Evolutionary conservation across 2,888 invertebrate genomes (phyloP).

Genomic region (Argyresthia albistria): DNA sequence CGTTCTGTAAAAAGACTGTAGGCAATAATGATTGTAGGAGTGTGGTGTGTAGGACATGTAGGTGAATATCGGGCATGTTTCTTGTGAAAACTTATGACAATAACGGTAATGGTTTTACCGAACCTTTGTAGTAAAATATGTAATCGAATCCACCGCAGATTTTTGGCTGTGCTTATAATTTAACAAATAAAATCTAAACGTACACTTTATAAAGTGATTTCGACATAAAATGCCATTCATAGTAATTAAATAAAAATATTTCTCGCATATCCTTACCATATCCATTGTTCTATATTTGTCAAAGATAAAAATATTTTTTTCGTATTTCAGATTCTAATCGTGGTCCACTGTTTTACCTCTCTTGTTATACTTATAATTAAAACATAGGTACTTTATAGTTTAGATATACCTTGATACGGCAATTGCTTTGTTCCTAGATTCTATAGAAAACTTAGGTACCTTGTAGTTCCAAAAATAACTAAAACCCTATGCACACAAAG

Average conservation of each 20-base stretch:
- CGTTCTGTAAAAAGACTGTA: neutral
- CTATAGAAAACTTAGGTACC: no score
- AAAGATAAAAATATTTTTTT: slow-evolving; percentile 22
- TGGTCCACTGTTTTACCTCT: slow-evolving; percentile 44
- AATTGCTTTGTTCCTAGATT: no score
- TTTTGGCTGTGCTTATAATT: slow-evolving; percentile 62
- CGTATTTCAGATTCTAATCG: slow-evolving; percentile 17
- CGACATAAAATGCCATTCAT: no score
- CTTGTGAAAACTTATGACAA: neutral
- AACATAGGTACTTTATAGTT: neutral
- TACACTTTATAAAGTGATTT: slow-evolving; percentile 12
- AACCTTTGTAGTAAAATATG: slow-evolving; percentile 25
- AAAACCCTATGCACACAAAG: no score
- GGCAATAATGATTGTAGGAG: neutral
- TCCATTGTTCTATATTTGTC: slow-evolving; percentile 12
- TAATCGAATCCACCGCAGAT: slow-evolving; percentile 55
- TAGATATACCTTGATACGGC: no score
- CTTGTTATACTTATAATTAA: slow-evolving; percentile 9
- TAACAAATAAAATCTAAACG: slow-evolving; percentile 12
- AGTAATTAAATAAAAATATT: neutral
- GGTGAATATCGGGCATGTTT: neutral
- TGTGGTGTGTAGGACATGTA: neutral
- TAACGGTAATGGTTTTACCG: neutral
- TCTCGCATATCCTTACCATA: slow-evolving; percentile 25
- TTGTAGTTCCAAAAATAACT: no score